Evolutionary conservation across 2,888 invertebrate species (phyloP), one percentile per base, ranked within the genome.

Genomic region (Caenorhabditis afra): DNA sequence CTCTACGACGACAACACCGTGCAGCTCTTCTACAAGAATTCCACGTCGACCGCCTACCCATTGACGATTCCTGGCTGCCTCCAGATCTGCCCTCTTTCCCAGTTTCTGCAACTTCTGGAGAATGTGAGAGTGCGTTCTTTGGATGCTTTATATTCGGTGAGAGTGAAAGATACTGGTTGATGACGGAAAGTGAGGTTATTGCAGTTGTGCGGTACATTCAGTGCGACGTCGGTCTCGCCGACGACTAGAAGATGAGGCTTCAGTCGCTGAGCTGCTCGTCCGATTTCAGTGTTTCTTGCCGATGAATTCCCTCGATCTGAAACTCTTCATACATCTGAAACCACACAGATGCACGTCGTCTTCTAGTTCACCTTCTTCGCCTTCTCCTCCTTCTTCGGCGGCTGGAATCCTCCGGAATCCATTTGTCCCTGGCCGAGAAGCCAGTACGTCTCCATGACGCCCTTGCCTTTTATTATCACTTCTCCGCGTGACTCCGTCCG

Each of bases 371-470:
- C 57, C 41, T 57, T 57, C 16, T 57, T 57, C 57, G 39, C 39
- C 16, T 57, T 57, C 20, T 20, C 57, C 4, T n/a, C 22, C 12
- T 4, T 12, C 18, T 55, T 55, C 37, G 29, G 3, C 7, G 3
- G 29, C 29, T 7, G 3, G 29, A 29, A 7, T 29, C 29, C 29
- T 29, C 29, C 29, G 29, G 29, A 29, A 29, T 29, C 29, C 29
- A 29, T 7, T 3, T 29, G 29, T 29, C 29, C 29, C 7, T 29
- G 29, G 3, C 47, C 73, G 8, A 83, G 16, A 14, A 86, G 77
- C 86, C 86, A 86, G 71, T 59, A 87, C 2, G 86, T 86, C 59
- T 85, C 83, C 86, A 86, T 86, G 10, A 86, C 81, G 20, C 85
- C 85, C 57, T 76, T 76, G 35, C 76, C 77, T 35, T 86, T 86